Evolutionary conservation across 1,140 invertebrate genomes (phyloP).

Genomic region (Cyclina sinensis): DNA sequence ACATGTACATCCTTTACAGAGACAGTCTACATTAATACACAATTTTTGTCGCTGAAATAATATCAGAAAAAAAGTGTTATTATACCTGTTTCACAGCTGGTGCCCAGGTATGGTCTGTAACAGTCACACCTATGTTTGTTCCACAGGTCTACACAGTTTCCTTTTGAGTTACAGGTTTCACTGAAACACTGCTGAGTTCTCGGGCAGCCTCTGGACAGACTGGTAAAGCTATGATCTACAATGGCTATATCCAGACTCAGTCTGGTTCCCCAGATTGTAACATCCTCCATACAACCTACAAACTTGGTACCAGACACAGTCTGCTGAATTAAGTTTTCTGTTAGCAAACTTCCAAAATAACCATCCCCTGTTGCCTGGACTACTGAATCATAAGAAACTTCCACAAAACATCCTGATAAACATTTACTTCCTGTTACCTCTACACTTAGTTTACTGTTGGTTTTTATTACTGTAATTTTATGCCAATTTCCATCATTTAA

Average conservation of each 20-base stretch:
- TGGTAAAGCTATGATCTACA: slow-evolving; percentile 64
- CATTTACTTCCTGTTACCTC: neutral
- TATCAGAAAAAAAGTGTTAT: no score
- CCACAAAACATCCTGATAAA: neutral
- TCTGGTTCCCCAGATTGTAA: slow-evolving; percentile 90
- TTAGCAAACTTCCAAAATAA: slow-evolving; percentile 21
- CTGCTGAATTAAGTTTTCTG: neutral
- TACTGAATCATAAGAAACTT: neutral
- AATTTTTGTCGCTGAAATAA: no score
- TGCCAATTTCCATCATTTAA: slow-evolving; percentile 77
- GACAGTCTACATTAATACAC: no score
- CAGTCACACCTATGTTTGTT: slow-evolving; percentile 94
- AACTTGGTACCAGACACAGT: slow-evolving; percentile 86
- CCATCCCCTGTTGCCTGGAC: neutral
- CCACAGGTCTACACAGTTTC: slow-evolving; percentile 96
- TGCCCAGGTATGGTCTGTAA: slow-evolving; percentile 94
- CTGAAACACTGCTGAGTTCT: slow-evolving; percentile 93
- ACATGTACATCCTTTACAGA: no score
- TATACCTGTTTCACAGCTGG: slow-evolving; percentile 95
- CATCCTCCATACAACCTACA: slow-evolving; percentile 96
- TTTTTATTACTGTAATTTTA: slow-evolving; percentile 48
- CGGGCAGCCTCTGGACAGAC: slow-evolving; percentile 90
- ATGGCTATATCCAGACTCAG: slow-evolving; percentile 8
- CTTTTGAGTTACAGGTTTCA: slow-evolving; percentile 95
- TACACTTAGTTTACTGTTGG: neutral